phyloP scores from a whole-genome alignment of 2,113 vertebrate species.

The Pituophis catenifer region DNA sequence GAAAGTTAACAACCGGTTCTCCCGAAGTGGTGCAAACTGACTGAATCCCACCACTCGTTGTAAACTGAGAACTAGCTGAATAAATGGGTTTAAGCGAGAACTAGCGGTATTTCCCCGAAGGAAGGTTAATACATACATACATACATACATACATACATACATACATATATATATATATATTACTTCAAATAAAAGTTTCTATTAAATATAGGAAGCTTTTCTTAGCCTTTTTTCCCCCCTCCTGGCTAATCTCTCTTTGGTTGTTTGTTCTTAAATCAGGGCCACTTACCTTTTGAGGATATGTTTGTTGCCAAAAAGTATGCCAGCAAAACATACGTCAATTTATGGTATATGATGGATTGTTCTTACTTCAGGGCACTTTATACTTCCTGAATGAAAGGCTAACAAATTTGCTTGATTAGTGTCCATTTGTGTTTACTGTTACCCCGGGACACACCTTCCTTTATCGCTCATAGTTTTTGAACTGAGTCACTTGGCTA shows the following conservation, averaged over 20 bases:
- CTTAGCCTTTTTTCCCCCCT: rapidly evolving
- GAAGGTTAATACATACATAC: too few relatives aligned
- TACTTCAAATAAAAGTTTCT: background rate
- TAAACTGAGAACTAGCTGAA: too few relatives aligned
- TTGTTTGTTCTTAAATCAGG: background rate
- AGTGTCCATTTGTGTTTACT: background rate
- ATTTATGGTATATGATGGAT: background rate
- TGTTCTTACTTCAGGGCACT: background rate
- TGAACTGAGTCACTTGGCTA: background rate
- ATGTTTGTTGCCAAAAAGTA: background rate
- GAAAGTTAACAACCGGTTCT: too few relatives aligned
- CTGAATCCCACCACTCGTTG: too few relatives aligned
- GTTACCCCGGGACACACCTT: too few relatives aligned
- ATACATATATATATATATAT: too few relatives aligned
- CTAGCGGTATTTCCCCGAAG: background rate
- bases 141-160: too few relatives aligned
- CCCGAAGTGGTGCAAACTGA: too few relatives aligned
- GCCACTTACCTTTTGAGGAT: background rate
- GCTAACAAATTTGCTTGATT: background rate
- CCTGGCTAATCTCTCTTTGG: background rate
- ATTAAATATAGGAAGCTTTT: background rate
- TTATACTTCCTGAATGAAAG: background rate
- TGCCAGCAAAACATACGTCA: background rate
- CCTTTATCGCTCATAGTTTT: background rate
- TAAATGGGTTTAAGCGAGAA: too few relatives aligned